Percentiles rank a stretch among this genome's conserved stretches.
Evolutionary conservation across 2,113 vertebrate genomes (phyloP).

Genomic region (Paradisaea rubra): DNA sequence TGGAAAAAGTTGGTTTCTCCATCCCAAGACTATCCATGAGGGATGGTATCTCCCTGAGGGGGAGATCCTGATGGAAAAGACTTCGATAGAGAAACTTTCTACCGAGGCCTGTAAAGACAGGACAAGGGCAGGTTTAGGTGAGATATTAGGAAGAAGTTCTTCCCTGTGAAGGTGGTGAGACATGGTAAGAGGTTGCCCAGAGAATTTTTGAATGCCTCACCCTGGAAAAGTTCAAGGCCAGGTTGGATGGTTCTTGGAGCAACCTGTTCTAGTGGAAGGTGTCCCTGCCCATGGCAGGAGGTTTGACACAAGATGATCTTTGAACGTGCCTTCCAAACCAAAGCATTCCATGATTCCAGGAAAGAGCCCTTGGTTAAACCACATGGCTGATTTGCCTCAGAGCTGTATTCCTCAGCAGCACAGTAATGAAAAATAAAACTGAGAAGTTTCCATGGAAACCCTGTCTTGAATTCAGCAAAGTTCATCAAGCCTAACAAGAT

Average conservation of each 20-base stretch:
- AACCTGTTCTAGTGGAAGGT: neutral
- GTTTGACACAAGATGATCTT: neutral
- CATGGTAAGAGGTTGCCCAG: neutral
- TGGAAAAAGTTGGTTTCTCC: neutral
- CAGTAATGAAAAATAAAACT: neutral
- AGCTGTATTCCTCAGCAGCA: neutral
- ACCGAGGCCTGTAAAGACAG: neutral
- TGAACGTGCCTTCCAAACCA: neutral
- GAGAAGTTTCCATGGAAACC: slow-evolving; percentile 36
- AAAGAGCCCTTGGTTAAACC: neutral
- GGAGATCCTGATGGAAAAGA: neutral
- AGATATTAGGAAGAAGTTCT: neutral
- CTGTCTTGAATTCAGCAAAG: slow-evolving; percentile 11
- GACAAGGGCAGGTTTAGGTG: neutral
- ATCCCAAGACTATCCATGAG: neutral
- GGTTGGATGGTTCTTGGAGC: neutral
- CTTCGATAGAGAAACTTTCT: neutral
- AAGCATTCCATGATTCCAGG: neutral
- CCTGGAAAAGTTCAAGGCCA: neutral
- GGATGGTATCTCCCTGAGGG: neutral
- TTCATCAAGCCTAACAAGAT: slow-evolving; percentile 28
- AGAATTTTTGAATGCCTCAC: neutral
- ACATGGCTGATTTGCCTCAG: neutral
- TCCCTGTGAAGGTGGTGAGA: neutral
- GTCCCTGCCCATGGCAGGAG: fast-evolving